phyloP scores from a whole-genome alignment of 2,113 vertebrate species.

The Hemiprocne comata region DNA sequence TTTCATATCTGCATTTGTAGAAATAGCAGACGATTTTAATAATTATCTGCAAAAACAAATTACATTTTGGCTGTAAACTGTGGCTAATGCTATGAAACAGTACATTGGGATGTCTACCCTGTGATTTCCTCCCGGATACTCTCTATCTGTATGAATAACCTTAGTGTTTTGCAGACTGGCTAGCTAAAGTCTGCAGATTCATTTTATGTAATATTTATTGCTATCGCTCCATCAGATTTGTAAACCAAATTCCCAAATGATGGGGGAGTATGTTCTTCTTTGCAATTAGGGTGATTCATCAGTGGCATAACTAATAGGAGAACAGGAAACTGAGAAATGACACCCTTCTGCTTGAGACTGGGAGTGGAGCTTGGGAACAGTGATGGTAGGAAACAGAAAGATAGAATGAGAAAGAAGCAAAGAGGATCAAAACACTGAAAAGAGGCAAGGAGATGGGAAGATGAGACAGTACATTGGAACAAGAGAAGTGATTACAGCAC shows the following conservation, averaged over 20 bases:
- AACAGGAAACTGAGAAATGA: conserved; percentile 32
- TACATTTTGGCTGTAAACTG: background rate
- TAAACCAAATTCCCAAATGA: conserved; percentile 52
- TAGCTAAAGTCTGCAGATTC: background rate
- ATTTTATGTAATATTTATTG: background rate
- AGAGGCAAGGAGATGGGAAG: background rate
- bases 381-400: background rate
- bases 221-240: conserved; percentile 16
- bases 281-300: conserved; percentile 55
- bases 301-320: background rate
- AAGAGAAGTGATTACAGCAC: background rate
- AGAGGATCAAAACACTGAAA: background rate
- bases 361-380: background rate
- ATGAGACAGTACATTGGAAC: background rate
- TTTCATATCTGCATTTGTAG: background rate
- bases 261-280: background rate
- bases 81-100: background rate
- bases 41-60: background rate
- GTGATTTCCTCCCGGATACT: background rate
- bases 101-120: background rate
- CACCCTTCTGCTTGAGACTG: background rate
- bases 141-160: background rate
- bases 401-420: background rate
- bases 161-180: background rate
- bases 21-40: background rate